These are phyloP conservation scores for Pedionomus torquatus DNA, from an alignment of 2,113 vertebrate genomes.

Conservation along the genomic window DNA sequence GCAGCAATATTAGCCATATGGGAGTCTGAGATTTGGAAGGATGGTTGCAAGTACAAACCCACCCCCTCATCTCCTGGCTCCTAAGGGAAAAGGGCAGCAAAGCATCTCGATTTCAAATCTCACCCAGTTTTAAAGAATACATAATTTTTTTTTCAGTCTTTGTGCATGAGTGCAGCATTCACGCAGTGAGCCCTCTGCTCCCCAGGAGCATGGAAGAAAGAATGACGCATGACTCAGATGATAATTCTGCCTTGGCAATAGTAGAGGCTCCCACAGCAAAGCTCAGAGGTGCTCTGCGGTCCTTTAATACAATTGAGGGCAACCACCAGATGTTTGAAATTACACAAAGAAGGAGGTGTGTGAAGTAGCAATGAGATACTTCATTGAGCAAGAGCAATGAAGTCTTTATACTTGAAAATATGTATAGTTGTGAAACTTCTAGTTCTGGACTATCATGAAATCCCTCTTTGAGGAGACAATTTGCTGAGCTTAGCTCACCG, in stretches of 20 bases:
- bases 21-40: conserved; percentile 27
- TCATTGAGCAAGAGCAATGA: not conserved
- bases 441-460: not conserved
- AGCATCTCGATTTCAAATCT: not conserved
- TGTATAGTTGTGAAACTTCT: not conserved
- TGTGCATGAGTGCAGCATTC: not conserved
- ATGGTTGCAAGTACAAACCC: conserved; percentile 33
- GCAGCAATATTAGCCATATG: conserved; percentile 31
- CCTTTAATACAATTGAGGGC: not conserved
- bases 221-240: not conserved
- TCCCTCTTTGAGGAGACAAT: not conserved
- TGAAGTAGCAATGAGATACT: not conserved
- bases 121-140: not conserved
- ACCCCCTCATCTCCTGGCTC: conserved; percentile 42
- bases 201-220: not conserved
- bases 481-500: not conserved
- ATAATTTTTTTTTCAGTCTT: not conserved
- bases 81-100: conserved; percentile 25
- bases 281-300: not conserved
- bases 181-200: not conserved
- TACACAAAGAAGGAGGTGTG: not conserved
- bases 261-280: not conserved
- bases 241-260: not conserved
- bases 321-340: not conserved
- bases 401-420: not conserved